Percentiles rank a stretch among this genome's conserved stretches.
Conservation (phyloP, 2,113 vertebrate genomes). For the Rhipidura dahli region DNA sequence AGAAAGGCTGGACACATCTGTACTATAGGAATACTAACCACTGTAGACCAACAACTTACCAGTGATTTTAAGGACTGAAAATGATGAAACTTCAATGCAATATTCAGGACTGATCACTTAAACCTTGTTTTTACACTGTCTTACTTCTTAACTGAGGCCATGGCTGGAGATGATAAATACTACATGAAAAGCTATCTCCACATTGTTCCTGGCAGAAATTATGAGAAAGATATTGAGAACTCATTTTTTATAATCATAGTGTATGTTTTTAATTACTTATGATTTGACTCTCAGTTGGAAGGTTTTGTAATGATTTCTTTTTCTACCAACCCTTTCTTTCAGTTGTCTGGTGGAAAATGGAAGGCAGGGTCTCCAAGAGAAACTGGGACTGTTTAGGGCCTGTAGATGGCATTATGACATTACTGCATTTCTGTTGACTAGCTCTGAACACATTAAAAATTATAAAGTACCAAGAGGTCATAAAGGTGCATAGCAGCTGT, state of each 20-base stretch:
- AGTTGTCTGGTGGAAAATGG: not conserved
- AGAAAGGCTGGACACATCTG: not conserved
- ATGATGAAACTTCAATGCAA: not conserved
- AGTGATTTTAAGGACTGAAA: not conserved
- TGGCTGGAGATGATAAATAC: not conserved
- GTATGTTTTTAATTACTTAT: not conserved
- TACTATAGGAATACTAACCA: not conserved
- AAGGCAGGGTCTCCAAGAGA: not conserved
- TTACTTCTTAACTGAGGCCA: not conserved
- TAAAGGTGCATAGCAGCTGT: not conserved
- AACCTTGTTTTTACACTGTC: not conserved
- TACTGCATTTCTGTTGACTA: not conserved
- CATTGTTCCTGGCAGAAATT: not conserved
- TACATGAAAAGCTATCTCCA: not conserved
- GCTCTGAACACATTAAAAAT: not conserved
- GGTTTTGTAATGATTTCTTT: not conserved
- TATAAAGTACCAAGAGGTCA: not conserved
- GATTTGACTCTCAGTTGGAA: not conserved
- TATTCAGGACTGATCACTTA: not conserved
- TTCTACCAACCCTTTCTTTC: not conserved
- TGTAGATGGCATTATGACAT: slow-evolving; percentile 60
- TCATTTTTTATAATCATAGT: not conserved
- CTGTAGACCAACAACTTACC: not conserved
- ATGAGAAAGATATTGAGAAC: not conserved
- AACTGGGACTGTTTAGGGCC: not conserved